A percentile compares a stretch with the other conserved stretches of the same genome.
phyloP scores from a whole-genome alignment of 2,797 vertebrate genomes.

The Coranthus polyacanthus region DNA sequence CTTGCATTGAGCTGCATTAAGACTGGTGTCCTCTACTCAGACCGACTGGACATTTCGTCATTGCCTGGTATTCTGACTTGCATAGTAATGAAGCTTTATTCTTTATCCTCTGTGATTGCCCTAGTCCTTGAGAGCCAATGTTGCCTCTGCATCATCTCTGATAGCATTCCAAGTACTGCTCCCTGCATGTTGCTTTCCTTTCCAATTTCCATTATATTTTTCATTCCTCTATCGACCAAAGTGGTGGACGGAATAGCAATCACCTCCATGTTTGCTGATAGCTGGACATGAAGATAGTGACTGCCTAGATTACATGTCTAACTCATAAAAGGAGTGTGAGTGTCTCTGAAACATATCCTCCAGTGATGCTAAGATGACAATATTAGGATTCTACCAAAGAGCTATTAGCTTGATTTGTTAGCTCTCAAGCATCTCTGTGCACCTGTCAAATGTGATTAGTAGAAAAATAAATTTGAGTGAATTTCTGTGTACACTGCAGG shows the following conservation, averaged over 20 bases:
- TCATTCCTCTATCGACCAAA: slow-evolving; percentile 8
- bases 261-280: slow-evolving; percentile 27
- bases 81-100: slow-evolving; percentile 60
- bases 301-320: slow-evolving; percentile 14
- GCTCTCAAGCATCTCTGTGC: neutral
- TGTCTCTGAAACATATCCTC: slow-evolving; percentile 10
- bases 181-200: neutral
- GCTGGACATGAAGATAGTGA: slow-evolving; percentile 3
- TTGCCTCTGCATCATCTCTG: slow-evolving; percentile 34
- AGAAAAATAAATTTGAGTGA: neutral
- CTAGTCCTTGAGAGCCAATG: slow-evolving; percentile 51
- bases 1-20: slow-evolving; percentile 21
- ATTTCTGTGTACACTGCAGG: neutral
- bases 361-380: neutral
- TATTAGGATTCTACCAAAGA: slow-evolving; percentile 11
- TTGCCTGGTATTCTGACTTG: slow-evolving; percentile 38
- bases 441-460: slow-evolving; percentile 12
- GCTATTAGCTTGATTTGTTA: slow-evolving; percentile 21
- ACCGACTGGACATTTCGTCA: slow-evolving; percentile 60
- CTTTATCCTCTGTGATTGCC: slow-evolving; percentile 46
- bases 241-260: slow-evolving; percentile 34
- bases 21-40: slow-evolving; percentile 43
- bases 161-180: slow-evolving; percentile 24
- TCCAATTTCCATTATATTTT: slow-evolving; percentile 11
- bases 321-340: slow-evolving; percentile 14